phyloP scores from a whole-genome alignment of 2,888 invertebrate species.

The Mythimna pallens region DNA sequence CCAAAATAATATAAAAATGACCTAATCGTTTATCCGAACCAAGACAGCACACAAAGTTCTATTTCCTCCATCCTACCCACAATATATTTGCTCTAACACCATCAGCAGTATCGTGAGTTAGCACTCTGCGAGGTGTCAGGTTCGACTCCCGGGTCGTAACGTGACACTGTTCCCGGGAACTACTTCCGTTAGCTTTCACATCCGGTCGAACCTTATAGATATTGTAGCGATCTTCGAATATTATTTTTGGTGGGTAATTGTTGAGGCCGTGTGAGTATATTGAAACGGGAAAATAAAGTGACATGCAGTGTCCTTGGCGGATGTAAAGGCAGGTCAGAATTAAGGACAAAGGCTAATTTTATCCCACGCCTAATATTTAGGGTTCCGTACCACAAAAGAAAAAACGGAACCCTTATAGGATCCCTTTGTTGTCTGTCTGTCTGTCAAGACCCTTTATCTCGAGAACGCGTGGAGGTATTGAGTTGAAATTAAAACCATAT shows the following conservation, averaged over 20 bases:
- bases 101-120: conserved; percentile 29
- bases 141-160: conserved; percentile 63
- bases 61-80: background rate
- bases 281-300: background rate
- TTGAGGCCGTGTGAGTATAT: conserved; percentile 18
- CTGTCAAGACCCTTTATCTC: no score
- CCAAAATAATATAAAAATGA: no score
- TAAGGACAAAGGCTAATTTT: background rate
- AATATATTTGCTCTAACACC: conserved; percentile 25
- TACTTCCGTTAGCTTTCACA: conserved; percentile 60
- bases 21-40: background rate
- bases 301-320: background rate
- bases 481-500: no score
- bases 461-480: no score
- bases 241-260: conserved; percentile 6
- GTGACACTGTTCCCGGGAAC: conserved; percentile 49
- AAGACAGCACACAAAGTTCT: background rate
- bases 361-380: background rate
- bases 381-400: no score
- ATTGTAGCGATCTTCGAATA: conserved; percentile 26
- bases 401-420: no score
- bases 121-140: conserved; percentile 62
- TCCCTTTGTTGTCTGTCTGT: no score
- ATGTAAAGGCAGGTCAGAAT: conserved; percentile 1
- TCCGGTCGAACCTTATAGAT: conserved; percentile 53